A percentile compares a stretch with the other conserved stretches of the same genome.
phyloP scores from a whole-genome alignment of 2,888 invertebrate species.

The Tipula lateralis region DNA sequence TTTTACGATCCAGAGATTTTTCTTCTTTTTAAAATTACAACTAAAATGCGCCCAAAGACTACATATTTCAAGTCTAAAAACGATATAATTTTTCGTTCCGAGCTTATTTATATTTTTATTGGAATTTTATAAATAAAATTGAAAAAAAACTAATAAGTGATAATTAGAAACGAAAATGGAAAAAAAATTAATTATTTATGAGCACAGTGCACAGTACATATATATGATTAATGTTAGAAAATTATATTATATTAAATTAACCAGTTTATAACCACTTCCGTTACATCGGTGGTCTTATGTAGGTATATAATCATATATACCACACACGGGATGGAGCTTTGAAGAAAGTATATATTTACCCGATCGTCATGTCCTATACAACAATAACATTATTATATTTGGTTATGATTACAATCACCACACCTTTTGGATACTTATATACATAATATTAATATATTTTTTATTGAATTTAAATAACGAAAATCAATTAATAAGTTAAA shows the following conservation, averaged over 20 bases:
- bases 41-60: conserved; percentile 19
- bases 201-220: not conserved
- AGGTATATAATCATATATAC: not conserved
- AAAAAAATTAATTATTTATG: not conserved
- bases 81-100: not conserved
- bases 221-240: conserved; percentile 24
- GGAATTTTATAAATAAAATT: not conserved
- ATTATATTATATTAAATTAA: not conserved
- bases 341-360: not conserved
- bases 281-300: not conserved
- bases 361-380: not conserved
- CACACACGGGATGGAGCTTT: too few relatives aligned
- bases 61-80: not conserved
- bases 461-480: not conserved
- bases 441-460: not conserved
- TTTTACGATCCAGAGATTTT: conserved; percentile 29
- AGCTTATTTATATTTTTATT: conserved; percentile 8
- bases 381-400: not conserved
- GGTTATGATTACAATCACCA: not conserved
- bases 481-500: conserved; percentile 19
- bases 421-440: not conserved
- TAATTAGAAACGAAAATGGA: conserved; percentile 24
- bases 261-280: not conserved
- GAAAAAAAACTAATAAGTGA: not conserved
- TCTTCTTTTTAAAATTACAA: not conserved